These are phyloP conservation scores for Cossypha caffra DNA, from an alignment of 2,797 vertebrate species.

Conservation along the genomic window DNA sequence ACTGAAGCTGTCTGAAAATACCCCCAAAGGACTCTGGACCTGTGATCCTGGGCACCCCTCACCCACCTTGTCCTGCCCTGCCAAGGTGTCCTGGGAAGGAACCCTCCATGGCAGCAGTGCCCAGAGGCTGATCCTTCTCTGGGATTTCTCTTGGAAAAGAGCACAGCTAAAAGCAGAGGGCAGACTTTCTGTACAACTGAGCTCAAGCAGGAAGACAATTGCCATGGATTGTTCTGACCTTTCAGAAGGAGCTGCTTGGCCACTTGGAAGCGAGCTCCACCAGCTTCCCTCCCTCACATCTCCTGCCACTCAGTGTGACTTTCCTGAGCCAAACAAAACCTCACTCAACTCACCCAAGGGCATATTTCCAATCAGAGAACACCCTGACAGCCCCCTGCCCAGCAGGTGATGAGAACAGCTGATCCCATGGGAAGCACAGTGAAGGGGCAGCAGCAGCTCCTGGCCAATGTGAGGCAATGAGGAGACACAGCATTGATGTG, in stretches of 20 bases:
- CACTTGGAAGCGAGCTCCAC: background rate
- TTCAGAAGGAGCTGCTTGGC: background rate
- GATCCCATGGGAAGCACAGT: accelerated
- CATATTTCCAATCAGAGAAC: background rate
- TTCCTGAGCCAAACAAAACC: background rate
- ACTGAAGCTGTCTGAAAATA: background rate
- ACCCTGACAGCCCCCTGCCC: background rate
- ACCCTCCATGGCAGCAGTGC: background rate
- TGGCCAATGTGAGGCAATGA: accelerated
- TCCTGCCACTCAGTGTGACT: background rate
- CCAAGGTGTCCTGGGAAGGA: background rate
- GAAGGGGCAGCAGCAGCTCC: background rate
- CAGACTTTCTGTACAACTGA: background rate
- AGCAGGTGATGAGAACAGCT: background rate
- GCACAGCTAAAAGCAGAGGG: accelerated
- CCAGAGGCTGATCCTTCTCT: background rate
- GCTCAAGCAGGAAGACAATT: background rate
- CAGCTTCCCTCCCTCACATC: background rate
- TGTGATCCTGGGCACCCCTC: accelerated
- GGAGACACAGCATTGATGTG: background rate
- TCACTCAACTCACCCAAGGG: background rate
- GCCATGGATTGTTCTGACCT: background rate
- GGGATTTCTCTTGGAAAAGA: background rate
- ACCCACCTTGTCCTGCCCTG: accelerated
- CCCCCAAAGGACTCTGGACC: background rate